Percentiles rank a stretch among this genome's conserved stretches.
Evolutionary conservation across 2,888 invertebrate genomes (phyloP).

Genomic region (Suillia variegata): DNA sequence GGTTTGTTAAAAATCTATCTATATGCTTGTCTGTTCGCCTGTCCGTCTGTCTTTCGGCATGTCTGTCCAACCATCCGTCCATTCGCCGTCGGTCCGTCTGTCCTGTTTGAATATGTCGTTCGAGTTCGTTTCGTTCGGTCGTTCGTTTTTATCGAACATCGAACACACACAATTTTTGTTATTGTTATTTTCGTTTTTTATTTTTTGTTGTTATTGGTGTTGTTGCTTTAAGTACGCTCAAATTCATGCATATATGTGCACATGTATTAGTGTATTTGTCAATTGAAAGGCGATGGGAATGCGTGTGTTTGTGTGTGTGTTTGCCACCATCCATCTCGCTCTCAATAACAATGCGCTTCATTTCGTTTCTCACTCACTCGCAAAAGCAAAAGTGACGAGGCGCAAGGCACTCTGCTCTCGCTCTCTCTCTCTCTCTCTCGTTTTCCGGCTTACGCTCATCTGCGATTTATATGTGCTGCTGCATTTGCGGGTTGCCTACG

Average conservation of each 20-base stretch:
- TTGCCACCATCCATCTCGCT: conserved; percentile 6
- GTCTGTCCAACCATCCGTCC: not conserved
- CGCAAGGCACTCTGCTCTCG: no score
- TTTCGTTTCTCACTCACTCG: conserved; percentile 26
- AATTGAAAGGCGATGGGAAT: not conserved
- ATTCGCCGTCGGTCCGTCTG: not conserved
- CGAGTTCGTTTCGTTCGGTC: not conserved
- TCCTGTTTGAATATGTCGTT: not conserved
- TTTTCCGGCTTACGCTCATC: not conserved
- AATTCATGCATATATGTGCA: conserved; percentile 11
- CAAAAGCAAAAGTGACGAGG: conserved; percentile 11
- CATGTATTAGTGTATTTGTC: conserved; percentile 5
- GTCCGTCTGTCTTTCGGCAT: not conserved
- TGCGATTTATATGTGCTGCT: conserved; percentile 19
- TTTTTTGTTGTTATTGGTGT: conserved; percentile 14
- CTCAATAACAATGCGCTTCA: conserved; percentile 24
- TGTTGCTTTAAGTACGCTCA: conserved; percentile 26
- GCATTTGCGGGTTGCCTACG: conserved; percentile 27
- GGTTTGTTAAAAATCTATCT: conserved; percentile 62
- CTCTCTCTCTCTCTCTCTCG: conserved; percentile 18
- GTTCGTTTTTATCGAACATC: conserved; percentile 6
- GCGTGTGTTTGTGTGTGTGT: conserved; percentile 10
- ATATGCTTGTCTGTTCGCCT: conserved; percentile 26
- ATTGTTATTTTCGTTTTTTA: conserved; percentile 29
- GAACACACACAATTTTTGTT: conserved; percentile 13